A percentile compares a stretch with the other conserved stretches of the same genome.
Conservation (phyloP, 2,113 vertebrate species). For the Onychorhynchus coronatus region DNA sequence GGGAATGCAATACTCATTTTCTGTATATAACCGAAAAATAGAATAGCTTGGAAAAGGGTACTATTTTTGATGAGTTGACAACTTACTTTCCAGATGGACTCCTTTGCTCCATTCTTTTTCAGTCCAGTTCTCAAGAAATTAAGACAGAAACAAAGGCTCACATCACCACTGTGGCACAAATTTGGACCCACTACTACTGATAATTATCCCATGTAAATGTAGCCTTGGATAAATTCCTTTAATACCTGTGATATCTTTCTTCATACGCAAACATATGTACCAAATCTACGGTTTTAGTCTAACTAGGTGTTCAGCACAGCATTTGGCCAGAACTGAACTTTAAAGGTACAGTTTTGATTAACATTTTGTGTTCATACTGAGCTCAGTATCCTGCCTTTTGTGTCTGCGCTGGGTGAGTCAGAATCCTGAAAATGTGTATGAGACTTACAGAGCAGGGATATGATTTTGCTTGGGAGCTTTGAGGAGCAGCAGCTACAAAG, state of each 20-base stretch:
- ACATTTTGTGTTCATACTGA: not conserved
- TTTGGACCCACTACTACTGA: not conserved
- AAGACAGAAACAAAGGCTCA: not conserved
- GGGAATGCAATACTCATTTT: not conserved
- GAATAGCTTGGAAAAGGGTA: not conserved
- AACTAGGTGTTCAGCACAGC: not conserved
- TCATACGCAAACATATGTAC: not conserved
- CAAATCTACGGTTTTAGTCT: not conserved
- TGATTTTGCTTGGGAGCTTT: not conserved
- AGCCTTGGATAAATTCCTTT: not conserved
- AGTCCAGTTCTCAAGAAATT: not conserved
- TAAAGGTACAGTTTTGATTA: not conserved
- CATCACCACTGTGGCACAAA: not conserved
- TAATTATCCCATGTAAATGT: not conserved
- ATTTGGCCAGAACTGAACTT: not conserved
- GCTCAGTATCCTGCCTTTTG: not conserved
- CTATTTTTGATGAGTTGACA: not conserved
- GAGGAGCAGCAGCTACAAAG: not conserved
- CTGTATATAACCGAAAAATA: not conserved
- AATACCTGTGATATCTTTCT: not conserved
- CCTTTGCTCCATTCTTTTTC: not conserved
- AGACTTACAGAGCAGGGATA: rapidly evolving
- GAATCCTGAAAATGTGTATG: not conserved
- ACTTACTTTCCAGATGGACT: not conserved
- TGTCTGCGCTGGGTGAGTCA: not conserved